Evolutionary conservation across 1,140 invertebrate genomes (phyloP).

Genomic region (Euwallacea similis): DNA sequence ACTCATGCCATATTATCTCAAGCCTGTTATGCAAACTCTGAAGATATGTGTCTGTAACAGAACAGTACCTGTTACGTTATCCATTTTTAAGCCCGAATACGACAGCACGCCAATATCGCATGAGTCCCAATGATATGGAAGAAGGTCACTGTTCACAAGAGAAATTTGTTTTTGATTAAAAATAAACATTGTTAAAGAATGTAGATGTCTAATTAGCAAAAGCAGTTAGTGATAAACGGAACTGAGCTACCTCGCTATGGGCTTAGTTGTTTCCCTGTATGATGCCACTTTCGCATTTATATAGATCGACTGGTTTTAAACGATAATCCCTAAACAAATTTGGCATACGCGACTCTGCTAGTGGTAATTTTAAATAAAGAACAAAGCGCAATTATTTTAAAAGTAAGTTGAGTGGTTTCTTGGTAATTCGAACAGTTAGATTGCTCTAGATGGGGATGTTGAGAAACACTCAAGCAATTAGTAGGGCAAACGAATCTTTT

Average conservation of each 20-base stretch:
- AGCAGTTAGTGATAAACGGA: slow-evolving; percentile 28
- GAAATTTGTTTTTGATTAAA: slow-evolving; percentile 31
- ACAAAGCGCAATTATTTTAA: too few species aligned
- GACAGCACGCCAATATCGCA: slow-evolving; percentile 11
- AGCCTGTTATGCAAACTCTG: slow-evolving; percentile 14
- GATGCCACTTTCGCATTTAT: too few species aligned
- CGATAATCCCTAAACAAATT: too few species aligned
- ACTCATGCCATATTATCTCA: slow-evolving; percentile 3
- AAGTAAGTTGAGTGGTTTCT: too few species aligned
- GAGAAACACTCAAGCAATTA: too few species aligned
- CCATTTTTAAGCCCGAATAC: slow-evolving; percentile 9
- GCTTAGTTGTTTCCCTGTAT: too few species aligned
- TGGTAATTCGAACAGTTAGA: too few species aligned
- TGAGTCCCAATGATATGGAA: slow-evolving; percentile 5
- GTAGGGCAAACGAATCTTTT: too few species aligned
- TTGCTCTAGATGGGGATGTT: too few species aligned
- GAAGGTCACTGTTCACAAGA: slow-evolving; percentile 21
- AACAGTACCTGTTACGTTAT: slow-evolving; percentile 21
- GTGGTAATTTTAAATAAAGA: too few species aligned
- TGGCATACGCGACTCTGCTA: too few species aligned
- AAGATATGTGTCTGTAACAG: slow-evolving; percentile 16
- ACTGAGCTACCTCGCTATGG: background rate
- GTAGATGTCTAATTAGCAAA: slow-evolving; percentile 14
- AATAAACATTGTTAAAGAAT: slow-evolving; percentile 18
- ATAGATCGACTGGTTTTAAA: too few species aligned